A percentile compares a stretch with the other conserved stretches of the same genome.
Conservation (phyloP, 2,113 vertebrate genomes). For the Polypterus senegalus region DNA sequence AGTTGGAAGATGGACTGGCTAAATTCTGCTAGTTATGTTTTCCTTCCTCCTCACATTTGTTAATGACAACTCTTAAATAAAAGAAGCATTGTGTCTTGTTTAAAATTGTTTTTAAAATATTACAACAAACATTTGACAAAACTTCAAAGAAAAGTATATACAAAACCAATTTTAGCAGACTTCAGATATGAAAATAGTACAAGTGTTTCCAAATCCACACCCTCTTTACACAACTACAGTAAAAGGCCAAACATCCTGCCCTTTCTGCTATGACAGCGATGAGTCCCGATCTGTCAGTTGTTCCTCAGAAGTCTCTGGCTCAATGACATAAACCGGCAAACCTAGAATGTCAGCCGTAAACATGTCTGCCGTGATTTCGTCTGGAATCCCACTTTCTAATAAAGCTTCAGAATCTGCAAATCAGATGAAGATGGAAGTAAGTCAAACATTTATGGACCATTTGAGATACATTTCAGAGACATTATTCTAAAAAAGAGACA, state of each 20-base stretch:
- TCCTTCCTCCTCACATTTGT: too few species aligned
- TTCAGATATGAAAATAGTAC: too few species aligned
- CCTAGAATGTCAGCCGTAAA: constrained; percentile 66
- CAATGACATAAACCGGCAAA: constrained; percentile 34
- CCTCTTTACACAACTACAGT: too few species aligned
- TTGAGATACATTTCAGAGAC: background rate
- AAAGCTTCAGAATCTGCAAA: constrained; percentile 39
- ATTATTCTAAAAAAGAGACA: background rate
- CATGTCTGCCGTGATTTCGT: constrained; percentile 60
- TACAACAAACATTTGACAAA: too few species aligned
- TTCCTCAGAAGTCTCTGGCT: background rate
- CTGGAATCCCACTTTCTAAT: constrained; percentile 57
- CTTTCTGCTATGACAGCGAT: constrained; percentile 65
- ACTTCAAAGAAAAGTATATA: too few species aligned
- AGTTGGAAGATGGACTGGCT: too few species aligned
- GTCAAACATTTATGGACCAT: background rate
- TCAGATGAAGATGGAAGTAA: constrained; percentile 8
- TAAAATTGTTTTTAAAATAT: too few species aligned
- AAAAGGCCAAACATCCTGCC: constrained; percentile 19
- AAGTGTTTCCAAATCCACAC: too few species aligned
- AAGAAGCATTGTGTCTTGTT: too few species aligned
- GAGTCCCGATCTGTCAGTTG: constrained; percentile 3
- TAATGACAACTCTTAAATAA: too few species aligned
- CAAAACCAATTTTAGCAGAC: too few species aligned
- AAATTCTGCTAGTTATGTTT: too few species aligned